Base-by-base conservation (phyloP, 2,888 invertebrate species). In the Clanis bilineata region DNA sequence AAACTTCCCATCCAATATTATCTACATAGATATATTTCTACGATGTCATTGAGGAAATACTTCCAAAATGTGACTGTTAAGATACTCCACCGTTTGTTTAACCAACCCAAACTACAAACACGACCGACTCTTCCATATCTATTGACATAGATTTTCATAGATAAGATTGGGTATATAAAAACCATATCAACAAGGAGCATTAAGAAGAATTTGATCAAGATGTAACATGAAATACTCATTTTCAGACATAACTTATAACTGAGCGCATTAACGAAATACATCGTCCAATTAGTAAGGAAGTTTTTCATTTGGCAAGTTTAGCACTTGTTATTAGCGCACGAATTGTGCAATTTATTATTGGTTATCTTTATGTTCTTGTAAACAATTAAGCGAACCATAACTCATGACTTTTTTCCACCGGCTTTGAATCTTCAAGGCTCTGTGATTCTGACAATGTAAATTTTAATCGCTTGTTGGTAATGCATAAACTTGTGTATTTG, bases 281-380 rank as follows among this genome's bases (percentile, higher is more conserved):
- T 32, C 28, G 6, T 15, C 28, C 10, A 36, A 32, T 18, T 9
- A 18, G 18, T 51, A 18, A 32, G 15, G 25, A 28, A 15, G 47
- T 51, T 51, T 47, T 51, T 51, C 15, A 28, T 7, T 7, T 25
- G 15, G 51, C 32, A 3, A 32, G 18, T 10, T 47, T 32, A 28
- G 18, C 9, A 28, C 15, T 28, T 18, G 28, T 51, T 28, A 51
- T 51, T 51, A 51, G 47, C 47, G 28, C 47, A 51, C 47, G 47
- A 12, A 12, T 41, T 41, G 18, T 15, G 7, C 47, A 18, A 28
- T 51, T 15, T 18, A 32, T 28, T 44, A 25, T 47, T 47, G 23
- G 32, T 32, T 32, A 51, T 51, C 32, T 51, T 51, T 28, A 32
- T 18, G 18, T 51, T 51, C 51, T 51, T 51, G 51, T 51, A 51